Base-by-base conservation (phyloP, 2,888 invertebrate genomes). In the Asteroscopus sphinx region DNA sequence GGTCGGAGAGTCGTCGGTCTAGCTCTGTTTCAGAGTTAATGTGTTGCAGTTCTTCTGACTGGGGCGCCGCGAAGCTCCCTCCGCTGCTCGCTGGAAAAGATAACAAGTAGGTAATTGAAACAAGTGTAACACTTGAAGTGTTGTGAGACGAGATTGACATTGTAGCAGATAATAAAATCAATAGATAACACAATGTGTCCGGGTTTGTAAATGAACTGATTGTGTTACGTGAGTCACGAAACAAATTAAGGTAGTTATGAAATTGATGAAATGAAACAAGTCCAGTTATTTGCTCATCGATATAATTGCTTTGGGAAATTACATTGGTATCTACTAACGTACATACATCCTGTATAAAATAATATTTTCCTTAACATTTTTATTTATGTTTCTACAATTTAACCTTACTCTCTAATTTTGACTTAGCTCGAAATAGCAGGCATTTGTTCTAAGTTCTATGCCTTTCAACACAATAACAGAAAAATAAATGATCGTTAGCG, bases 51-150 rank as follows among this genome's bases (percentile, higher is more conserved):
- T 88, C 89, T 64, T 90, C 92, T 35, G 88, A 86, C 72, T 90
- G 92, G 47, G 93, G 93, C 57, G 91, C 91, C 47, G 90, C 89
- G 48, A 67, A 61, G 74, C 77, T 78, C 55, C 70, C 73, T 65
- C 83, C 86, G 78, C 83, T 83, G 85, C 88, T 84, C 77, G 82
- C 92, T 92, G 90, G 28, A 91, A 91, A 60, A 58, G 48, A 75
- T 35, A 77, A 73, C 60, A 58, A 54, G 5, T n/a, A n/a, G n/a
- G n/a, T 12, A 17, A 47, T 36, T 57, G 11, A 30, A 40, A 57
- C 28, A 52, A 54, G 42, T 47, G 35, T n/a, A n/a, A n/a, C n/a
- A n/a, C 25, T 69, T 15, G 7, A 12, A 46, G n/a, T 35, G 25
- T 32, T 21, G 13, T 16, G 6, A 25, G 15, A 15, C 0, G 8